Percentiles rank a stretch among this genome's conserved stretches.
These are phyloP conservation scores for Agapetus fuscipes DNA, from an alignment of 2,888 invertebrate genomes.

Conservation along the genomic window DNA sequence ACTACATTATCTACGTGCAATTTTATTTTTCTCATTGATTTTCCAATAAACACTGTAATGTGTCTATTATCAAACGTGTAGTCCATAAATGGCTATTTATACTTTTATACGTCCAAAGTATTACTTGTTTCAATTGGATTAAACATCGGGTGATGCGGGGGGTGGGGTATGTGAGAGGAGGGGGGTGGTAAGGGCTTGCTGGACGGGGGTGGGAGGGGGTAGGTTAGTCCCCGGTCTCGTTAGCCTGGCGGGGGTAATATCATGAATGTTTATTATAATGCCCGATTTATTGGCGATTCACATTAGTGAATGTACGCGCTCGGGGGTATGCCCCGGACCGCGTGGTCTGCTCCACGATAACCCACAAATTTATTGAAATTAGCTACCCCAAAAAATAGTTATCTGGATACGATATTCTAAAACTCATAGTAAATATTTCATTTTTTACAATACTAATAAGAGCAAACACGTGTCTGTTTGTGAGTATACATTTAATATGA, in stretches of 20 bases:
- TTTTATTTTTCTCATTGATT: too few species aligned
- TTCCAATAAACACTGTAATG: too few species aligned
- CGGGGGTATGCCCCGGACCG: constrained; percentile 1
- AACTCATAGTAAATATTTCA: too few species aligned
- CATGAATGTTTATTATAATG: constrained; percentile 32
- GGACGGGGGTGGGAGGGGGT: background rate
- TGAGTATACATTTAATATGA: too few species aligned
- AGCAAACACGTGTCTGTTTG: too few species aligned
- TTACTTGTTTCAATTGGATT: constrained; percentile 18
- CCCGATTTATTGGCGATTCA: constrained; percentile 43
- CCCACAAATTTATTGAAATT: constrained; percentile 13
- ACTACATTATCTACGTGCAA: too few species aligned
- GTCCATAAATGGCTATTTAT: constrained; percentile 13
- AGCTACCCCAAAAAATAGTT: constrained; percentile 3
- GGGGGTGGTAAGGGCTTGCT: background rate
- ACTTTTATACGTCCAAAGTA: constrained; percentile 15
- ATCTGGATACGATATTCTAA: too few species aligned
- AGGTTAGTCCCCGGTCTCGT: constrained; percentile 2
- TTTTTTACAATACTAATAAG: too few species aligned
- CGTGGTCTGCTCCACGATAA: constrained; percentile 8
- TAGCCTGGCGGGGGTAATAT: constrained; percentile 6
- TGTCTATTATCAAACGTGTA: background rate
- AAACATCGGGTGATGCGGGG: too few species aligned
- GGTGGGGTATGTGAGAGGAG: too few species aligned
- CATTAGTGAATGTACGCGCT: constrained; percentile 33